phyloP scores from a whole-genome alignment of 2,888 invertebrate species.

The Belgica antarctica region DNA sequence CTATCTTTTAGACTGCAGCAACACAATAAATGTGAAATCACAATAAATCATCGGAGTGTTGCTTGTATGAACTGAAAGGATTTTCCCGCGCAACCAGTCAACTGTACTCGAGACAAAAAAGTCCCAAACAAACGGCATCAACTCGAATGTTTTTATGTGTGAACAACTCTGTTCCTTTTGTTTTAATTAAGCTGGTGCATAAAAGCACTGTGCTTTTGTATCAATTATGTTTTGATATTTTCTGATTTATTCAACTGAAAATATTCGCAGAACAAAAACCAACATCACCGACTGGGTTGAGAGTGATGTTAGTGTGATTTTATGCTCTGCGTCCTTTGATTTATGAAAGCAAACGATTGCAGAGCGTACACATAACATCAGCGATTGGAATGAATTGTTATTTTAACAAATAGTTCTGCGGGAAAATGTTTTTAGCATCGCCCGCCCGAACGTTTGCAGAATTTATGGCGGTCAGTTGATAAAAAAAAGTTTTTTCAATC shows the following conservation, averaged over 20 bases:
- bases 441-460: neutral
- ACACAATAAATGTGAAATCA: no score
- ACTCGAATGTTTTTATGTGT: constrained; percentile 22
- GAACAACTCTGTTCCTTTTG: constrained; percentile 17
- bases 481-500: constrained; percentile 7
- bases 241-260: constrained; percentile 40
- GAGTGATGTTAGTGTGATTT: constrained; percentile 36
- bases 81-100: neutral
- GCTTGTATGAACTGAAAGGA: neutral
- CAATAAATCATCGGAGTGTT: constrained; percentile 2
- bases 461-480: neutral
- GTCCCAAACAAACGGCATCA: neutral
- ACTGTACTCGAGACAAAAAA: neutral
- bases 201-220: constrained; percentile 22
- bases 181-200: constrained; percentile 21
- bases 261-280: constrained; percentile 1
- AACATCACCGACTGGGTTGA: constrained; percentile 5
- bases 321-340: constrained; percentile 38
- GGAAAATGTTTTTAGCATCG: constrained; percentile 10
- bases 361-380: neutral
- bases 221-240: constrained; percentile 35
- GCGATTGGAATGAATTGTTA: neutral
- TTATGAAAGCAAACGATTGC: constrained; percentile 26
- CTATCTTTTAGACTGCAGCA: no score
- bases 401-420: constrained; percentile 16